These are phyloP conservation scores for Lasius fuliginosus DNA, from an alignment of 2,888 invertebrate genomes.

Conservation along the genomic window DNA sequence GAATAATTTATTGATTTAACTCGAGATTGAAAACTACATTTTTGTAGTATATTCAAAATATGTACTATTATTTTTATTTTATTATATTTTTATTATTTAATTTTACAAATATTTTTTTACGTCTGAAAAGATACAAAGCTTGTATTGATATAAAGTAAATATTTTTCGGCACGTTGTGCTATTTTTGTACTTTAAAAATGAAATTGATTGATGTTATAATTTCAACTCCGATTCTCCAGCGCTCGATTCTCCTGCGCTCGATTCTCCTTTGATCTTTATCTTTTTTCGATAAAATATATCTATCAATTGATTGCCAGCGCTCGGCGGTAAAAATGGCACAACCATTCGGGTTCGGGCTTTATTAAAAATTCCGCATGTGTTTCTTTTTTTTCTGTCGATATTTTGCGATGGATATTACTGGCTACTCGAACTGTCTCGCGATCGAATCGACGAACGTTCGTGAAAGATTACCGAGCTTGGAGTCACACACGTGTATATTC, in stretches of 20 bases:
- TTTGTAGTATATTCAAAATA: neutral
- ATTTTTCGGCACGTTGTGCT: neutral
- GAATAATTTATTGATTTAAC: neutral
- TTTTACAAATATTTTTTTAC: neutral
- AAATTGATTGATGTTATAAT: constrained; percentile 4
- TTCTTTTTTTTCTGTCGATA: constrained; percentile 39
- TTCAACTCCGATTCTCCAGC: neutral
- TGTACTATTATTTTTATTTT: neutral
- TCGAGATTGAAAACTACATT: neutral
- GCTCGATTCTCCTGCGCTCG: neutral
- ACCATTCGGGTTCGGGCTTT: neutral
- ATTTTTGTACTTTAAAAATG: neutral
- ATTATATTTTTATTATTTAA: neutral
- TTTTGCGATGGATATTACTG: constrained; percentile 43
- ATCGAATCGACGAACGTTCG: constrained; percentile 44
- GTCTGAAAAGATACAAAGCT: neutral
- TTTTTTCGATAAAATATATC: constrained; percentile 3
- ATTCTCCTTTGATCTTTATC: constrained; percentile 25
- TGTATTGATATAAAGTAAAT: neutral
- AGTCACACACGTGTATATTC: constrained; percentile 41
- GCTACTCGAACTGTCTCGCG: constrained; percentile 22
- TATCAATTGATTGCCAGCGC: constrained; percentile 17
- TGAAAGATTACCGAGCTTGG: constrained; percentile 43
- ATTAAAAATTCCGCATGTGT: constrained; percentile 32
- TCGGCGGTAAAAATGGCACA: constrained; percentile 18